Percentiles rank a stretch among this genome's conserved stretches.
These are phyloP conservation scores for Drosophila auraria DNA, from an alignment of 1,140 invertebrate genomes.

Conservation along the genomic window DNA sequence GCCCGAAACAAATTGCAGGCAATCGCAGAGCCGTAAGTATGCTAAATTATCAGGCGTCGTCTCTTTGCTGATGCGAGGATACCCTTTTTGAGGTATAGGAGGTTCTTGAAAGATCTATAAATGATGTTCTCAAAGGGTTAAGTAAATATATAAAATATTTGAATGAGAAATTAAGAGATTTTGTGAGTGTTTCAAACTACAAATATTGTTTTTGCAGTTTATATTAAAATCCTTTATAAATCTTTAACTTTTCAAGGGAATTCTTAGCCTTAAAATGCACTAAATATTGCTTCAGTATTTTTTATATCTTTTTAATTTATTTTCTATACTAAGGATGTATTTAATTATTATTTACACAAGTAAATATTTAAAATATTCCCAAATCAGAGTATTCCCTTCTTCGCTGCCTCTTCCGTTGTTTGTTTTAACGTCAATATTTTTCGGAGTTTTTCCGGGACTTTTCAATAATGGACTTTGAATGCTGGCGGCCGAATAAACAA, in stretches of 20 bases:
- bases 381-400: background rate
- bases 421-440: conserved; percentile 38
- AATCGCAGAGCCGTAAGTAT: conserved; percentile 78
- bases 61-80: conserved; percentile 51
- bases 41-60: conserved; percentile 78
- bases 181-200: background rate
- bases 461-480: conserved; percentile 70
- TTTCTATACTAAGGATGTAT: too few species aligned
- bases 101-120: background rate
- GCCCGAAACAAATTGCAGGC: conserved; percentile 80
- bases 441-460: conserved; percentile 65
- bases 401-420: background rate
- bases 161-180: background rate
- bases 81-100: conserved; percentile 5
- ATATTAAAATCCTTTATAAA: background rate
- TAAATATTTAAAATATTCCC: background rate
- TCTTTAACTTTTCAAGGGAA: too few species aligned
- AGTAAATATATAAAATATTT: background rate
- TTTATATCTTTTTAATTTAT: too few species aligned
- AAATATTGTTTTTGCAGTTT: too few species aligned
- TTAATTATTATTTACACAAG: too few species aligned
- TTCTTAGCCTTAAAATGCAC: too few species aligned
- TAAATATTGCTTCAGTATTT: too few species aligned
- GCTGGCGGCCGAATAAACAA: conserved; percentile 57
- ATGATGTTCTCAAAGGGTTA: background rate